phyloP scores from a whole-genome alignment of 2,888 invertebrate genomes.

The Ommatoiulus sabulosus region DNA sequence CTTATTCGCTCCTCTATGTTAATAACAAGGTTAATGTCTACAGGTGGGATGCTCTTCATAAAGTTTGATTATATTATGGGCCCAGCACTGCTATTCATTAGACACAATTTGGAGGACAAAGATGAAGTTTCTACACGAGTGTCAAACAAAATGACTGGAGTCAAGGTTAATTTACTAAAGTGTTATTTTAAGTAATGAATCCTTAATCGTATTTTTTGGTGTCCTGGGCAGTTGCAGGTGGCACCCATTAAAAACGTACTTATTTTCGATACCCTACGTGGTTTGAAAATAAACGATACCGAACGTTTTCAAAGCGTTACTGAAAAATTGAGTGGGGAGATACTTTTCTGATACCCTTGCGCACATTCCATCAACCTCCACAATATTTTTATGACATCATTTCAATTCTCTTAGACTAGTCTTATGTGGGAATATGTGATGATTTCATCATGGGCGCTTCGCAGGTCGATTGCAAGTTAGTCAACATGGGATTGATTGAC shows the following conservation, averaged over 20 bases:
- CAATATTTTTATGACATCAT: neutral
- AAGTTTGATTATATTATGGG: neutral
- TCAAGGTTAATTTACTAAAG: neutral
- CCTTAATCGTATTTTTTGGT: neutral
- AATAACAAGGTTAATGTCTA: neutral
- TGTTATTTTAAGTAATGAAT: constrained; percentile 5
- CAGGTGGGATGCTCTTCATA: neutral
- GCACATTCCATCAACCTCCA: constrained; percentile 1
- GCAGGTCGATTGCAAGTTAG: neutral
- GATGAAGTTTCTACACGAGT: neutral
- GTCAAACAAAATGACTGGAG: neutral
- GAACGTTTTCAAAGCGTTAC: neutral
- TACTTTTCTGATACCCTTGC: neutral
- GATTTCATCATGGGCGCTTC: neutral
- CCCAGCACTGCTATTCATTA: neutral
- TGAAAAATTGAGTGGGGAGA: neutral
- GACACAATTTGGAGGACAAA: neutral
- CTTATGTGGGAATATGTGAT: neutral
- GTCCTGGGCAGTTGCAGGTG: neutral
- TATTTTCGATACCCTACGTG: constrained; percentile 4
- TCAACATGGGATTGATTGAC: neutral
- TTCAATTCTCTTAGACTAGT: neutral
- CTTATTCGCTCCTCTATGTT: neutral
- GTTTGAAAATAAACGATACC: neutral
- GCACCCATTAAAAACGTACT: neutral